These are phyloP conservation scores for Adineta ricciae DNA, from an alignment of 2,888 invertebrate species.

Conservation along the genomic window DNA sequence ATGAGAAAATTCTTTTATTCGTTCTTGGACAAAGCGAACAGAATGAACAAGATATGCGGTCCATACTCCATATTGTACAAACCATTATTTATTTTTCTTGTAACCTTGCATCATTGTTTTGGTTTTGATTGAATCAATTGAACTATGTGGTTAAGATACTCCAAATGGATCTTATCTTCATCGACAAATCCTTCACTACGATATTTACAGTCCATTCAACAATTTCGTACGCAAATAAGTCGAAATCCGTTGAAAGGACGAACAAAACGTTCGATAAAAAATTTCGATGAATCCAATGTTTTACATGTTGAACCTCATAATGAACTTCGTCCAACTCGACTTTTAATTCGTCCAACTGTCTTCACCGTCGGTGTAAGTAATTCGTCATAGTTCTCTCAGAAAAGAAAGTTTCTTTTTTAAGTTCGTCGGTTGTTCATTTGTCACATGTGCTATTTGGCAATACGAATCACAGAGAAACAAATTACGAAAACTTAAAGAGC, in stretches of 20 bases:
- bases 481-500: background rate
- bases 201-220: background rate
- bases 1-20: no score
- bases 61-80: no score
- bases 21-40: no score
- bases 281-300: background rate
- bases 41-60: no score
- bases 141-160: background rate
- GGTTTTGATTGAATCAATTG: background rate
- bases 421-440: background rate
- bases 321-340: background rate
- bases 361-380: background rate
- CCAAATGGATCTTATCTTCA: background rate
- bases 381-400: no score
- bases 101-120: background rate
- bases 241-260: background rate
- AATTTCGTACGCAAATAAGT: background rate
- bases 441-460: slow-evolving; percentile 8
- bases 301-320: background rate
- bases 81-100: background rate
- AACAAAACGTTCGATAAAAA: background rate
- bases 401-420: background rate
- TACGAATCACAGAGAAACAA: background rate
- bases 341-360: background rate
- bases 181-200: background rate